Percentiles rank a stretch among this genome's conserved stretches.
Conservation (phyloP, 2,797 vertebrate species). For the Buphagus erythrorhynchus region DNA sequence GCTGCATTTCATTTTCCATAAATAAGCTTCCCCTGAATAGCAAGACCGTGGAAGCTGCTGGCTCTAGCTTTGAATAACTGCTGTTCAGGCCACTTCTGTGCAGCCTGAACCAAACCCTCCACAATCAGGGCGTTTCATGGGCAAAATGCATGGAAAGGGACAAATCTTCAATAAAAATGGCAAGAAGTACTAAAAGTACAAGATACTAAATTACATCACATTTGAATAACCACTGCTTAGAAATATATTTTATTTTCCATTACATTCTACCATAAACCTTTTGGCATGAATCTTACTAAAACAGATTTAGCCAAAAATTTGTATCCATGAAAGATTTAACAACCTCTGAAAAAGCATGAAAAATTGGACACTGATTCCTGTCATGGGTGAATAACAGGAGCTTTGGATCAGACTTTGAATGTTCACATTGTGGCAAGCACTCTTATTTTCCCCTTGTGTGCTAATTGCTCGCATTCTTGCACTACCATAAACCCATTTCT, state of each 20-base stretch:
- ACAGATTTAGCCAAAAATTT: conserved; percentile 12
- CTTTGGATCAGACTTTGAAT: conserved; percentile 23
- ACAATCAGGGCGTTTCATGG: neutral
- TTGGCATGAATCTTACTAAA: conserved; percentile 9
- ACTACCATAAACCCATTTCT: conserved; percentile 9
- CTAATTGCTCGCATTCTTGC: neutral
- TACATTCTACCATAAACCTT: conserved; percentile 11
- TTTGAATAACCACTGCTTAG: neutral
- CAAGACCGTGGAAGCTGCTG: neutral
- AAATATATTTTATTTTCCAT: neutral
- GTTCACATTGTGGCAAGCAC: conserved; percentile 1
- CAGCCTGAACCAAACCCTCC: neutral
- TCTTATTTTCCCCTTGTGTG: conserved; percentile 30
- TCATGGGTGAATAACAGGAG: neutral
- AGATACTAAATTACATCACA: neutral
- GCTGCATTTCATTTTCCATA: neutral
- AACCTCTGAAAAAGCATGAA: neutral
- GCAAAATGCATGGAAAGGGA: neutral
- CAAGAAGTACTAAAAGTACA: neutral
- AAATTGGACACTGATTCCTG: conserved; percentile 21
- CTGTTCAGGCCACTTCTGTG: neutral
- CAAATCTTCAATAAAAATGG: neutral
- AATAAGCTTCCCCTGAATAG: neutral
- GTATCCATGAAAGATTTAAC: conserved; percentile 31
- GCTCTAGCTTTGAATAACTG: neutral